Evolutionary conservation across 2,888 invertebrate species (phyloP), one percentile per base, ranked within the genome.

Genomic region (Gasteruption jaculator): DNA sequence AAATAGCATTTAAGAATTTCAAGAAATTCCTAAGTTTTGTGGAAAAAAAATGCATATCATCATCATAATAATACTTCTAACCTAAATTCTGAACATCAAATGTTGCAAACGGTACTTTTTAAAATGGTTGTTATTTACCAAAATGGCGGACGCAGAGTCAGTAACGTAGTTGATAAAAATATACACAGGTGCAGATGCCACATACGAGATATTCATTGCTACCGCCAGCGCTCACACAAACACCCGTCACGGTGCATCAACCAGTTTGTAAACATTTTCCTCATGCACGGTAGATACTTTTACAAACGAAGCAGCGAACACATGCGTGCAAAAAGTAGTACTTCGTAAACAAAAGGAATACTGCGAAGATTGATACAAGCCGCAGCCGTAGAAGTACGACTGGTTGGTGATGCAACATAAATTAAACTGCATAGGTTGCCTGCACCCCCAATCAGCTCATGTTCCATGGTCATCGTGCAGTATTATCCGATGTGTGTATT

Each of bases 391-490:
- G 52, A 49, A 47, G 48, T 60, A 58, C 61, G 61, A 63, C 63
- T 60, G 63, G 54, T 53, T 61, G 59, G 59, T 55, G 59, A 60
- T 62, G 59, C 62, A 59, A 62, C 62, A 62, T 62, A 62, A 62
- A 62, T 62, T 62, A 61, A 62, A 62, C 62, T 62, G 62, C 61
- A 62, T 60, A 58, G 59, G 53, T 52, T 50, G 55, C 53, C 52
- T 54, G 48, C 61, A 62, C 62, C 62, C 63, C 63, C 63, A 63
- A 62, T 60, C 63, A 53, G 52, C 48, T 54, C 56, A 52, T 62
- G 59, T 60, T 53, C 58, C 60, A 62, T 62, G 59, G 61, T 57
- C 59, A 60, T 60, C 58, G 59, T 56, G 52, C 54, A 48, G 55
- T 54, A 63, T 62, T 60, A 62, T 60, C 57, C 58, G 56, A 35